phyloP scores from a whole-genome alignment of 2,113 vertebrate genomes.

The Oreochromis spilurus region DNA sequence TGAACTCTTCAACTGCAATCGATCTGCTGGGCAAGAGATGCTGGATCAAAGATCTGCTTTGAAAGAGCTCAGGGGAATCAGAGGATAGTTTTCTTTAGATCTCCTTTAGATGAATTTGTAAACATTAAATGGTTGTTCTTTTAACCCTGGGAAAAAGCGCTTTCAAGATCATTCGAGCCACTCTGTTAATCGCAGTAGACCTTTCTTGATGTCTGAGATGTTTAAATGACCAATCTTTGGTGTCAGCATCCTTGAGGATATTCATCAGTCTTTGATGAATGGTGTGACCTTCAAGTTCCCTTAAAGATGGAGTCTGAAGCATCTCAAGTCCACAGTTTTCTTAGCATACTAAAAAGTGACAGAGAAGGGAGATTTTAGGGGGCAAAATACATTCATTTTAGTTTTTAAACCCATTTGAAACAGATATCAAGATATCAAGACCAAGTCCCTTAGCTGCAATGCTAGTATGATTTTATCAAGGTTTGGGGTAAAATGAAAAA shows the following conservation, averaged over 20 bases:
- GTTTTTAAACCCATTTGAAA: background rate
- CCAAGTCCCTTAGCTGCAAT: slow-evolving; percentile 20
- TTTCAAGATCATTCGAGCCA: background rate
- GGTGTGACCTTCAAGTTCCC: background rate
- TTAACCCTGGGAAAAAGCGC: slow-evolving; percentile 3
- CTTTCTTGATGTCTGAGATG: background rate
- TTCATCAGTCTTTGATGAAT: slow-evolving; percentile 2
- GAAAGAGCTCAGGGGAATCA: slow-evolving; percentile 21
- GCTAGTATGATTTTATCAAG: slow-evolving; percentile 19
- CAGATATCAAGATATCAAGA: slow-evolving; percentile 23
- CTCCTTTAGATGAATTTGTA: slow-evolving; percentile 8
- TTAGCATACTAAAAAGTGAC: background rate
- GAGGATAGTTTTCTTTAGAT: slow-evolving; percentile 23
- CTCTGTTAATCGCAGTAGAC: background rate
- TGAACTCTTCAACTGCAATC: slow-evolving; percentile 63
- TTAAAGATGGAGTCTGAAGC: background rate
- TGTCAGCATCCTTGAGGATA: background rate
- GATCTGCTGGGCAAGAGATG: slow-evolving; percentile 42
- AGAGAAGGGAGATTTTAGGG: background rate
- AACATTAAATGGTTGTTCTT: slow-evolving; percentile 33
- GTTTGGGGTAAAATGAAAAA: background rate
- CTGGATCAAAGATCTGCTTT: slow-evolving; percentile 34
- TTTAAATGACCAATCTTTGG: slow-evolving; percentile 1
- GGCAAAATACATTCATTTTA: background rate
- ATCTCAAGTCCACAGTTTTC: background rate